These are phyloP conservation scores for Pteromalus puparum DNA, from an alignment of 1,140 invertebrate genomes.

Conservation along the genomic window DNA sequence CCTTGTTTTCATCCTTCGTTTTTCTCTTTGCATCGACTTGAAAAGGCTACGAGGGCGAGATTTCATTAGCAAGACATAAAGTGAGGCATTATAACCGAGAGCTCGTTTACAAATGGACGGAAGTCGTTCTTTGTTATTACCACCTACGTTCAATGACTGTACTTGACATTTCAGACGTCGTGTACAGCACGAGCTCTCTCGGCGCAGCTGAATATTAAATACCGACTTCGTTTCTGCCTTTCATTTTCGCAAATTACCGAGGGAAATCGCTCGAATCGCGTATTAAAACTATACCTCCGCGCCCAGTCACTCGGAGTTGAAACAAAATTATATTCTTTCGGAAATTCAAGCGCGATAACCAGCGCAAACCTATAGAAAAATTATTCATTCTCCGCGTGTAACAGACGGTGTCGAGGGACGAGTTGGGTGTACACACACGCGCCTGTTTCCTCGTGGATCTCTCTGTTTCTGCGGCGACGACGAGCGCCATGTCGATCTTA, in stretches of 20 bases:
- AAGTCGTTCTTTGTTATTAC: background rate
- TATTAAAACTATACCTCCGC: background rate
- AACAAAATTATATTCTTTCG: background rate
- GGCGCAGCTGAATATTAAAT: background rate
- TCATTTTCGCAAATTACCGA: background rate
- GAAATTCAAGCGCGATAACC: background rate
- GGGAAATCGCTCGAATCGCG: too few species aligned
- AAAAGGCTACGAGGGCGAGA: background rate
- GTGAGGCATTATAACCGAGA: background rate
- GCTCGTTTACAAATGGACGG: background rate
- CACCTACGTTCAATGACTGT: background rate
- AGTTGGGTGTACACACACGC: background rate
- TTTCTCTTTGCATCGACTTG: background rate
- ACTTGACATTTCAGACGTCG: background rate
- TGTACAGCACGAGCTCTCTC: background rate
- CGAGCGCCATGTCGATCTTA: constrained; percentile 41
- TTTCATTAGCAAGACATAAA: background rate
- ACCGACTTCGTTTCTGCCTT: background rate
- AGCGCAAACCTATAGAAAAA: background rate
- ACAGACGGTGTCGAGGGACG: background rate
- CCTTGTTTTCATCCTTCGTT: background rate
- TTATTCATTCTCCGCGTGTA: background rate
- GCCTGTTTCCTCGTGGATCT: background rate
- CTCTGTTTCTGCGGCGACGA: background rate
- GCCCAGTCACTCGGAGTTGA: background rate